phyloP scores from a whole-genome alignment of 1,140 invertebrate species.

The Plectrocnemia conspersa region DNA sequence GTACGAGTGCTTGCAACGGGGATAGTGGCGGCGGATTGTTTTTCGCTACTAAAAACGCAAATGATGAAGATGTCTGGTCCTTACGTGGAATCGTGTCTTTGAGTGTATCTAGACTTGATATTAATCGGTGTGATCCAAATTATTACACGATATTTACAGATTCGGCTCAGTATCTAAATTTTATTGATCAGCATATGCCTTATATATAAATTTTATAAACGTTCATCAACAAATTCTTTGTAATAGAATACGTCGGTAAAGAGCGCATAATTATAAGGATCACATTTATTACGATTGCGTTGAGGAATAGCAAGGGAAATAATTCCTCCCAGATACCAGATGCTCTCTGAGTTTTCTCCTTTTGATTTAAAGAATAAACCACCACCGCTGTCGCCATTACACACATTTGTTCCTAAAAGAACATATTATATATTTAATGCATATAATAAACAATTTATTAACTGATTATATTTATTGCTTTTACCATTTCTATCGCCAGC shows the following conservation, averaged over 20 bases:
- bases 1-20: slow-evolving; percentile 40
- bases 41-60: slow-evolving; percentile 32
- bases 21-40: slow-evolving; percentile 42
- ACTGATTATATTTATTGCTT: not conserved
- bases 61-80: slow-evolving; percentile 33
- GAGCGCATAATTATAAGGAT: slow-evolving; percentile 9
- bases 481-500: slow-evolving; percentile 30
- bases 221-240: slow-evolving; percentile 1
- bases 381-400: slow-evolving; percentile 41
- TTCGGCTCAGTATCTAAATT: slow-evolving; percentile 35
- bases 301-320: slow-evolving; percentile 1
- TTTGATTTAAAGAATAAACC: slow-evolving; percentile 36
- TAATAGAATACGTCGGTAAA: slow-evolving; percentile 12
- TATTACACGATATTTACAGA: slow-evolving; percentile 41
- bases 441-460: not conserved
- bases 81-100: slow-evolving; percentile 40
- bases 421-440: not conserved
- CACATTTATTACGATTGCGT: not conserved
- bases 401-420: slow-evolving; percentile 33
- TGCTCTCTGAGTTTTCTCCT: slow-evolving; percentile 22
- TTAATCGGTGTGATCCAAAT: slow-evolving; percentile 37
- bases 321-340: slow-evolving; percentile 14
- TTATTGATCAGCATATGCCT: too few species aligned
- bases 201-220: slow-evolving; percentile 7
- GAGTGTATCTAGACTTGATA: slow-evolving; percentile 34